Percentiles rank a stretch among this genome's conserved stretches.
These are phyloP conservation scores for Caracal caracal DNA, from an alignment of 2,113 vertebrate species.

Conservation along the genomic window DNA sequence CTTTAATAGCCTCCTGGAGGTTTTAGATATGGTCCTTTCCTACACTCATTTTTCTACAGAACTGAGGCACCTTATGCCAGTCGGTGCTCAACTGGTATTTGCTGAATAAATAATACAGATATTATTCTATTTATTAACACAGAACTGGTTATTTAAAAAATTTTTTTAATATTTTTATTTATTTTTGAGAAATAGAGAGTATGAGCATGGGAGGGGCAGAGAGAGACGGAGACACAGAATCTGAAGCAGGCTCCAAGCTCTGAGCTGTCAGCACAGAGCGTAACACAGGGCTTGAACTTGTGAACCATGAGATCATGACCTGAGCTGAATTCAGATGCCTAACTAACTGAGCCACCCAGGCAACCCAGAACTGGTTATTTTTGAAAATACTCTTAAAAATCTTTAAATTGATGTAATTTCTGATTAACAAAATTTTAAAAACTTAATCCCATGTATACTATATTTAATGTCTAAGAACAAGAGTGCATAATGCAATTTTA, in stretches of 20 bases:
- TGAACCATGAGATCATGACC: no score
- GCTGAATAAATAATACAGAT: background rate
- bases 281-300: no score
- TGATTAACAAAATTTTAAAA: background rate
- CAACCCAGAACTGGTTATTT: background rate
- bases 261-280: no score
- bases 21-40: background rate
- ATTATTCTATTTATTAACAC: background rate
- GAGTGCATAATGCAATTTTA: background rate
- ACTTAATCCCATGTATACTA: background rate
- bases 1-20: background rate
- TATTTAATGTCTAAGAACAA: constrained; percentile 18
- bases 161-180: no score
- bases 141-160: background rate
- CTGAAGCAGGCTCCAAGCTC: no score
- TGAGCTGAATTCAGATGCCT: no score
- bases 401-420: background rate
- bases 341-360: no score
- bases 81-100: background rate
- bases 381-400: background rate
- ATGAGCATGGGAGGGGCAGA: no score
- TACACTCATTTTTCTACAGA: background rate
- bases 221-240: no score
- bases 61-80: background rate
- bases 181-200: no score